Evolutionary conservation across 1,140 invertebrate genomes (phyloP).

Genomic region (fruit fly (Drosophila melanogaster)): Release_6_plus_ISO1_MT NC_004354.4:9597001-9597500

Average conservation of each 20-base stretch:
- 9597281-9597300: conserved; percentile 2
- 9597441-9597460: too few relatives aligned
- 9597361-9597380: too few relatives aligned
- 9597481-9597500: too few relatives aligned
- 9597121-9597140: conserved; percentile 39
- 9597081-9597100: neutral
- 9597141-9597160: conserved; percentile 5
- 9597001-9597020: conserved; percentile 9
- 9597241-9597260: conserved; percentile 3
- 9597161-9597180: conserved; percentile 5
- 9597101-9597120: conserved; percentile 17
- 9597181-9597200: conserved; percentile 18
- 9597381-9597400: too few relatives aligned
- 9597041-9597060: conserved; percentile 26
- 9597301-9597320: neutral
- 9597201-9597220: conserved; percentile 17
- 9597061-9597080: conserved; percentile 26
- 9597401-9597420: too few relatives aligned
- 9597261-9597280: conserved; percentile 7
- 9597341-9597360: too few relatives aligned
- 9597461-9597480: too few relatives aligned
- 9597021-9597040: neutral
- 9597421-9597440: too few relatives aligned
- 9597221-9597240: conserved; percentile 9
- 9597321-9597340: too few relatives aligned